These are phyloP conservation scores for Macrotrachela quadricornifera DNA, from an alignment of 1,140 invertebrate genomes.

Conservation along the genomic window DNA sequence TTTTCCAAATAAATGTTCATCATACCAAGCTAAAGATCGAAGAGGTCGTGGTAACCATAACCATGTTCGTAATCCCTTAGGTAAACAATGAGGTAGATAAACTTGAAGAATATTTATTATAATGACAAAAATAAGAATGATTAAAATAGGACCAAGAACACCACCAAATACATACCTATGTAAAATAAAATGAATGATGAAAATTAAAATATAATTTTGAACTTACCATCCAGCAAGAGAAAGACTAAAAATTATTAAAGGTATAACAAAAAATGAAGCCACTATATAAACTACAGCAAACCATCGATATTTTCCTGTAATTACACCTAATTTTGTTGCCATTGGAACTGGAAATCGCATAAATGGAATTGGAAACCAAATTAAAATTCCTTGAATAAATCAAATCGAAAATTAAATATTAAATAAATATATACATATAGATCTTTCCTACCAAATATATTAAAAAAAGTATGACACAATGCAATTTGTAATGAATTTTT, in stretches of 20 bases:
- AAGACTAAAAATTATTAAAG: constrained; percentile 31
- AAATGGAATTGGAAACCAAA: constrained; percentile 41
- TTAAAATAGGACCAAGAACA: neutral
- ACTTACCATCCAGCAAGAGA: constrained; percentile 20
- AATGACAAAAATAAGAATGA: neutral
- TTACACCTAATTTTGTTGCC: constrained; percentile 33
- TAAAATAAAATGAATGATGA: neutral
- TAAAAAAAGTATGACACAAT: constrained; percentile 43
- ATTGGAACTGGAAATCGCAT: constrained; percentile 36
- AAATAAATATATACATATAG: too few relatives aligned
- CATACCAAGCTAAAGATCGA: constrained; percentile 3
- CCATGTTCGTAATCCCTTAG: constrained; percentile 1
- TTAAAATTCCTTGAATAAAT: constrained; percentile 23
- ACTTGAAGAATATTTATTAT: neutral
- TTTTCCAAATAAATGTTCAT: neutral
- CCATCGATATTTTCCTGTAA: constrained; percentile 37
- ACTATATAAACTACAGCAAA: constrained; percentile 38
- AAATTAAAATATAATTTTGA: too few relatives aligned
- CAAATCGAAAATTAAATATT: neutral
- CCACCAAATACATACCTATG: constrained; percentile 2
- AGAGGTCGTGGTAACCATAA: constrained; percentile 1
- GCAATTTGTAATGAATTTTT: constrained; percentile 37
- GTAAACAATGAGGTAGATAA: neutral
- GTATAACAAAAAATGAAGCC: constrained; percentile 35
- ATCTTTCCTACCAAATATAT: constrained; percentile 33